Evolutionary conservation across 2,113 vertebrate species (phyloP).

Genomic region (Natator depressus): DNA sequence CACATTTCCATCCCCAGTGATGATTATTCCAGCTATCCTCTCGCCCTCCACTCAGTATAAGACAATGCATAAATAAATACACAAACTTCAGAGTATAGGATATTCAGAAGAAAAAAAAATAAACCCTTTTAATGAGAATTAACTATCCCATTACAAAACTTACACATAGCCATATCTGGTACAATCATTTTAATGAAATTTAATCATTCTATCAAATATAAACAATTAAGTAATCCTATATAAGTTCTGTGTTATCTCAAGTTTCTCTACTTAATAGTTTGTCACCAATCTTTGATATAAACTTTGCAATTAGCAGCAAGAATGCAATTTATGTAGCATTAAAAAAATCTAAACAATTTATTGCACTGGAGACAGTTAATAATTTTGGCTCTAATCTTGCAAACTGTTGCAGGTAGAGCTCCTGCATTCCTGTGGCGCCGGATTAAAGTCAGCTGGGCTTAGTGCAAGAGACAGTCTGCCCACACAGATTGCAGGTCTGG

Average conservation of each 20-base stretch:
- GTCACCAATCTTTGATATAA: not conserved
- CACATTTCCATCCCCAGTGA: not conserved
- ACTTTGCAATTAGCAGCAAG: not conserved
- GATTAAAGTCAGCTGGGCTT: not conserved
- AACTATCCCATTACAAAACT: not conserved
- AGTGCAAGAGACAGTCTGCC: not conserved
- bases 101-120: slow-evolving; percentile 7
- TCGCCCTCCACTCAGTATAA: not conserved
- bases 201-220: not conserved
- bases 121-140: not conserved
- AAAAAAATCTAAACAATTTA: not conserved
- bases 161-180: not conserved
- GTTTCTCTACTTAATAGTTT: not conserved
- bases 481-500: not conserved
- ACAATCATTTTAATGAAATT: not conserved
- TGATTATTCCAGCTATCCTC: not conserved
- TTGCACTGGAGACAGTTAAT: not conserved
- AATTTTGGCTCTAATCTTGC: not conserved
- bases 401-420: not conserved
- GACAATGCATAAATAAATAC: slow-evolving; percentile 3
- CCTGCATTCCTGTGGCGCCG: not conserved
- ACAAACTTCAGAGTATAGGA: not conserved
- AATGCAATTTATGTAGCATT: not conserved
- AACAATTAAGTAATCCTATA: not conserved
- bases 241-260: not conserved